These are phyloP conservation scores for Cetonia aurata DNA, from an alignment of 2,888 invertebrate genomes.

Conservation along the genomic window DNA sequence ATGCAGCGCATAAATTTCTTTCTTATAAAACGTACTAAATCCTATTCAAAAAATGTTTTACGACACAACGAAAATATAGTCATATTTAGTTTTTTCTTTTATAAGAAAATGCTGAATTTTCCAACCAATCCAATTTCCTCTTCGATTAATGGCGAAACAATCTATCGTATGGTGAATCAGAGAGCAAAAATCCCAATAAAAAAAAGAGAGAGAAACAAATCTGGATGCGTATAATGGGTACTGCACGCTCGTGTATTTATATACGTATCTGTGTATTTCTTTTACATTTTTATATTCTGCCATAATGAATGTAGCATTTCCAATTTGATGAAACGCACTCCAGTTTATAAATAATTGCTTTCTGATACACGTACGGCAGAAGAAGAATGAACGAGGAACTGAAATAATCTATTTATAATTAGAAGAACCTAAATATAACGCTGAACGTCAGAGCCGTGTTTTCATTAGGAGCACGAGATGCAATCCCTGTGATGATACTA, in stretches of 20 bases:
- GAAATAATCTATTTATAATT: conserved; percentile 40
- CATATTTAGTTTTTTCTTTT: too few species aligned
- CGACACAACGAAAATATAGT: too few species aligned
- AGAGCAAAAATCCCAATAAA: conserved; percentile 8
- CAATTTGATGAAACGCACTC: conserved; percentile 21
- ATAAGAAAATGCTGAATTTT: too few species aligned
- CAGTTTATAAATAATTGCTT: conserved; percentile 25
- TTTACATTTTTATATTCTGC: too few species aligned
- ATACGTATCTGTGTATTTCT: neutral
- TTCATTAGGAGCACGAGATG: conserved; percentile 34
- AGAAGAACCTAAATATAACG: conserved; percentile 36
- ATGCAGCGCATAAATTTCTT: too few species aligned
- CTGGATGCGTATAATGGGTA: conserved; percentile 12
- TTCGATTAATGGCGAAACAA: neutral
- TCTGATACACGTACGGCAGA: conserved; percentile 15
- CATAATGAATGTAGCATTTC: conserved; percentile 15
- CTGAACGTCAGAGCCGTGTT: conserved; percentile 29
- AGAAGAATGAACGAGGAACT: conserved; percentile 34
- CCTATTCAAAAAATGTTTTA: too few species aligned
- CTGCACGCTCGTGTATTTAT: neutral
- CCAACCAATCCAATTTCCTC: neutral
- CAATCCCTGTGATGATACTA: conserved; percentile 15
- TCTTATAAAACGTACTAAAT: too few species aligned
- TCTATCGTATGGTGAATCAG: conserved; percentile 4
- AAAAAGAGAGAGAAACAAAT: neutral